Percentiles rank a stretch among this genome's conserved stretches.
Evolutionary conservation across 2,888 invertebrate genomes (phyloP).

Genomic region (Adela reaumurella): DNA sequence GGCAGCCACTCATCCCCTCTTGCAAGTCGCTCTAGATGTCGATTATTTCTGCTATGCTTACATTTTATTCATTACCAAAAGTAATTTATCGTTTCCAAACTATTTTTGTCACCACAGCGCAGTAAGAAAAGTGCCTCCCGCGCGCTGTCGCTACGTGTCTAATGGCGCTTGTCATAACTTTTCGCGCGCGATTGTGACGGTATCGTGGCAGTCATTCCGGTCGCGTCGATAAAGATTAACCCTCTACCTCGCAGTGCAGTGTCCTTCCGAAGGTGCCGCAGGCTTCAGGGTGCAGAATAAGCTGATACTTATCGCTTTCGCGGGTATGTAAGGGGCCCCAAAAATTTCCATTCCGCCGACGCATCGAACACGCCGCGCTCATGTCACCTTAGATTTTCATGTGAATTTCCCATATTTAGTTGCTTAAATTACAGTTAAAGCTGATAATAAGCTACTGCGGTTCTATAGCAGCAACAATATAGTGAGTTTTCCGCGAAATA

Average conservation of each 20-base stretch:
- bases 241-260: neutral
- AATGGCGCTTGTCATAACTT: constrained; percentile 53
- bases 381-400: neutral
- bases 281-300: neutral
- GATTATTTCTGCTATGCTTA: too few species aligned
- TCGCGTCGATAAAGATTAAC: constrained; percentile 18
- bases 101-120: too few species aligned
- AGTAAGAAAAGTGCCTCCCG: too few species aligned
- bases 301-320: neutral
- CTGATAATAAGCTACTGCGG: neutral
- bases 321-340: neutral
- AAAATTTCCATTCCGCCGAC: neutral
- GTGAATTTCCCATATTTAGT: neutral
- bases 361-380: neutral
- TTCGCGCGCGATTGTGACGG: constrained; percentile 57
- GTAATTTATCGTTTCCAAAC: too few species aligned
- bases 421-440: neutral
- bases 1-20: too few species aligned
- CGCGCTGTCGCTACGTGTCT: constrained; percentile 53
- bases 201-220: constrained; percentile 53
- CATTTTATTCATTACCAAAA: too few species aligned
- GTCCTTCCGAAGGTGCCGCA: neutral
- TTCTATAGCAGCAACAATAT: neutral
- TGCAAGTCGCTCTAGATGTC: too few species aligned
- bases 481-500: neutral